Conservation (phyloP, 2,113 vertebrate genomes). For the Hydrochoerus hydrochaeris region DNA sequence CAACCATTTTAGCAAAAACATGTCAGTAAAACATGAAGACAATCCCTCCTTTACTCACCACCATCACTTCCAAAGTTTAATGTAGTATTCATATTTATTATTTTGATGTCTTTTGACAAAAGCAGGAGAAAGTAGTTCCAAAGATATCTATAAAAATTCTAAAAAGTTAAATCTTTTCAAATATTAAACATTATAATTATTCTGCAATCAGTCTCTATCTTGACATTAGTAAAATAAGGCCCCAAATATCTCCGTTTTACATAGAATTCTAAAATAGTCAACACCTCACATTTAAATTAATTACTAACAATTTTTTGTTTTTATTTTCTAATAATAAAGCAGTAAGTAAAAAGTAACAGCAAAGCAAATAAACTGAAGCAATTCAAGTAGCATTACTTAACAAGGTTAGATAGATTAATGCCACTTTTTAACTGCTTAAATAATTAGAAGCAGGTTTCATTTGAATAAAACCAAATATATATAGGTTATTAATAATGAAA, state of each 20-base stretch:
- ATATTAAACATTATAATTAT: not conserved
- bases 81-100: not conserved
- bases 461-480: not conserved
- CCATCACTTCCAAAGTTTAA: conserved; percentile 7
- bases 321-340: not conserved
- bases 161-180: not conserved
- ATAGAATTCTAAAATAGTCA: not conserved
- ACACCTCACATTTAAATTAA: not conserved
- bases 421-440: not conserved
- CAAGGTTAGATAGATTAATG: not conserved
- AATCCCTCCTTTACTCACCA: not conserved
- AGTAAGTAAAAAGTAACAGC: not conserved
- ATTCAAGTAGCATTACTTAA: conserved; percentile 32
- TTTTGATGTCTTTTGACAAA: not conserved
- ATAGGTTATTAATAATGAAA: not conserved
- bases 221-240: not conserved
- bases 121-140: not conserved
- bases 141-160: not conserved
- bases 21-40: conserved; percentile 22
- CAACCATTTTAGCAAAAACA: not conserved
- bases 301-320: not conserved
- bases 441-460: not conserved
- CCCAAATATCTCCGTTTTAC: not conserved
- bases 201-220: not conserved
- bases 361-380: not conserved